Base-by-base conservation (phyloP, 1,140 invertebrate species). In the Stegodyphus mimosarum region DNA sequence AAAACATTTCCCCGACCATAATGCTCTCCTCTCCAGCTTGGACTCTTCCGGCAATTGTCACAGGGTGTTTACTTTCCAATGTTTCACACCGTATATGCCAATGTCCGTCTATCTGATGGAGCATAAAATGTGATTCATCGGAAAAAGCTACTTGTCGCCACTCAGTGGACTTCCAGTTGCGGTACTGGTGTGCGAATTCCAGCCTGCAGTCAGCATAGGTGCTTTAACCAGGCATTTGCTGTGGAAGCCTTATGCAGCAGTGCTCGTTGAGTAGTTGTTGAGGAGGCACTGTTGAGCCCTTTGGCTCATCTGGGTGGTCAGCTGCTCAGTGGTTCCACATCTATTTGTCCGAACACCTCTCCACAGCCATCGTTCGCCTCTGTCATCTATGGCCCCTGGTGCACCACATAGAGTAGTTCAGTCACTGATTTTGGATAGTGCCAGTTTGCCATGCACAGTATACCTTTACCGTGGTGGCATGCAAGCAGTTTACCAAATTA, bases 111-210 rank as follows among this genome's bases (percentile, higher is more conserved):
- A 17, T 69, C 66, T 5, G 17, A 69, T 69, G 66, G 33, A 69
- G 17, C 33, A 69, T 18, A 15, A 69, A 3, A 18, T 5, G 5
- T 17, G 2, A 69, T 69, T 69, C 33, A 11, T 69, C 6, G 11
- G 3, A 11, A 69, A 69, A 69, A 48, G 0, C 66, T 2, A 69
- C 1, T 48, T 69, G 2, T 69, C 5, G 10, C 66, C 66, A 69
- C n/a, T 69, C 66, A 69, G 17, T 69, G 1, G 66, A 69, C 7
- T 2, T 69, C 66, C 66, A 69, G 66, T 69, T n/a, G n/a, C 33
- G 6, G 66, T 69, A 69, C 33, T 69, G 66, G 33, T 69, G 33
- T 69, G 66, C 66, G 6, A 69, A 69, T 69, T 69, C 66, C 10
- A 11, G 66, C 10, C n/a, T 69, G 66, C 33, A n/a, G 33, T 69